Evolutionary conservation across 2,113 vertebrate species (phyloP).

Genomic region (Oreochromis niloticus): DNA sequence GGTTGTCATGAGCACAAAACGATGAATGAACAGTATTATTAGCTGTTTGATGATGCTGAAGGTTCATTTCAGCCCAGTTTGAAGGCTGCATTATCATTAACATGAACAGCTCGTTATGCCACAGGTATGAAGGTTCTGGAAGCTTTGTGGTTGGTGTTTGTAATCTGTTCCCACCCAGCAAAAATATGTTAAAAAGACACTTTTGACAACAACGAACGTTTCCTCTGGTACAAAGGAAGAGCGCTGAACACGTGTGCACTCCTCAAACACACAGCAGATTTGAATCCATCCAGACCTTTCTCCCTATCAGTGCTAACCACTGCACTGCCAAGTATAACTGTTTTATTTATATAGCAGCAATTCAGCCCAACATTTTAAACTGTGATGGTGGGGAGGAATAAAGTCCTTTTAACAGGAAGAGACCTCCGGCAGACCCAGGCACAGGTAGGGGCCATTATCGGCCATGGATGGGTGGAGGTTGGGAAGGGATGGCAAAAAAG

Average conservation of each 20-base stretch:
- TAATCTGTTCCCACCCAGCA: not conserved
- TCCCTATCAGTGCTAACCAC: not conserved
- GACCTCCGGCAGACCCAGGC: not conserved
- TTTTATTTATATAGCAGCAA: not conserved
- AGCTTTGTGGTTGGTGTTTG: not conserved
- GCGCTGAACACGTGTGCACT: not conserved
- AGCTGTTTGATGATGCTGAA: not conserved
- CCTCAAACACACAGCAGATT: fast-evolving
- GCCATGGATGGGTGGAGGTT: not conserved
- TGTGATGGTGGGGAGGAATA: not conserved
- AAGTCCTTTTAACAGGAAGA: not conserved
- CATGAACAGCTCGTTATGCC: not conserved
- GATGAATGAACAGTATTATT: not conserved
- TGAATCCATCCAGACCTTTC: not conserved
- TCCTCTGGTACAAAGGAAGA: not conserved
- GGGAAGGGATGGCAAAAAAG: not conserved
- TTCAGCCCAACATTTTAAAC: not conserved
- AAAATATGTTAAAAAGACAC: not conserved
- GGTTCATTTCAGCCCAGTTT: not conserved
- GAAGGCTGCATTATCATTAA: not conserved
- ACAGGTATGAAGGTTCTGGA: not conserved
- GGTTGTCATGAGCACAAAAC: not conserved
- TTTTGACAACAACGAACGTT: not conserved
- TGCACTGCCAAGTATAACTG: not conserved
- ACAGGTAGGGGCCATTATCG: not conserved